These are phyloP conservation scores for Denticeps clupeoides DNA, from an alignment of 2,797 vertebrate species.

Conservation along the genomic window DNA sequence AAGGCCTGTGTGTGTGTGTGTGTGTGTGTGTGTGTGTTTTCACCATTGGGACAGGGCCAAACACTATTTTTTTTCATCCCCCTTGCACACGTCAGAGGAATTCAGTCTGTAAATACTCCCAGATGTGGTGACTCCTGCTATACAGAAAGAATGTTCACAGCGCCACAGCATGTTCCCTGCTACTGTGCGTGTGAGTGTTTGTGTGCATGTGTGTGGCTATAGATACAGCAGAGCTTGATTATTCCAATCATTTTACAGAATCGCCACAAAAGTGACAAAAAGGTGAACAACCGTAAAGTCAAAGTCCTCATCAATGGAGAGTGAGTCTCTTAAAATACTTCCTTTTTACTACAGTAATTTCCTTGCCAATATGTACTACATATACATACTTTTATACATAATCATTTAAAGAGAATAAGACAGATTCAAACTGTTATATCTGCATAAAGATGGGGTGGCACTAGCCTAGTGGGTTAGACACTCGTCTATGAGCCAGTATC, in stretches of 20 bases:
- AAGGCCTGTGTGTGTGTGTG: not conserved
- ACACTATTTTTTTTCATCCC: no score
- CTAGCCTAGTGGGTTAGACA: no score
- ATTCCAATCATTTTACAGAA: slow-evolving; percentile 52
- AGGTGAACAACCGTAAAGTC: slow-evolving; percentile 84
- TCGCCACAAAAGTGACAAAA: slow-evolving; percentile 80
- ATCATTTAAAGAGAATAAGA: no score
- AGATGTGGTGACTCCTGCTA: not conserved
- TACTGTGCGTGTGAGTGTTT: not conserved
- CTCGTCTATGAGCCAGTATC: no score
- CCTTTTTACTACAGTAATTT: not conserved
- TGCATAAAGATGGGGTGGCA: no score
- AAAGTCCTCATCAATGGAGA: slow-evolving; percentile 73
- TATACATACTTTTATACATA: no score
- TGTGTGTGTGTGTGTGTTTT: not conserved
- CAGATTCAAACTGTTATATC: no score
- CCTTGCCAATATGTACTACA: no score
- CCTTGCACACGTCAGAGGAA: not conserved
- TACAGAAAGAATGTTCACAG: no score
- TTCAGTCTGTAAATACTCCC: not conserved
- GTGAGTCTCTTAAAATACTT: slow-evolving; percentile 54
- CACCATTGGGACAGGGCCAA: not conserved
- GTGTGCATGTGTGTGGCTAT: not conserved
- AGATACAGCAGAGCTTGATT: no score
- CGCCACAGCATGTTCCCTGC: not conserved